Base-by-base conservation (phyloP, 2,797 vertebrate species). In the Pteronotus mesoamericanus region DNA sequence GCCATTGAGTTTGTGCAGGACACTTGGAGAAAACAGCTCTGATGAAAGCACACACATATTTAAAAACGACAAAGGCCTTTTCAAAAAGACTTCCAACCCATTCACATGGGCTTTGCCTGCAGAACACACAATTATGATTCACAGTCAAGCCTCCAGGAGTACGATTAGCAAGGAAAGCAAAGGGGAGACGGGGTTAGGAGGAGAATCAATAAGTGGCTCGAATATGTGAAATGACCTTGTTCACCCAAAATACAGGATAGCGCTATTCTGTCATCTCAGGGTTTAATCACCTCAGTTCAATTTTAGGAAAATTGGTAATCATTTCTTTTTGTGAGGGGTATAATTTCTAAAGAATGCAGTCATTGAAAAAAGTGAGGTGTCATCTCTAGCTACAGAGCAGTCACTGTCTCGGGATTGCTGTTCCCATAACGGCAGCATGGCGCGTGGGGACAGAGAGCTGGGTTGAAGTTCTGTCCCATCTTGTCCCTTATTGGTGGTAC, bases 111-210 rank as follows among this genome's bases (percentile, higher is more conserved):
- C 22, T 78, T 71, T 97, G n/a, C 85, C 82, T 89, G 51, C 88
- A 96, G 97, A 97, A 64, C 48, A 84, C 74, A 44, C 87, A 90
- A 69, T 90, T 94, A 95, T 72, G 95, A 95, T 84, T 91, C 96
- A 86, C 57, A 95, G 97, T 87, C 92, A 96, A 91, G 83, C 12
- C 93, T 90, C n/a, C 89, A 83, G 96, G 89, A 92, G 95, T 34
- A 88, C 71, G 94, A 89, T 87, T 91, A 92, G 90, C 86, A 93
- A 96, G 91, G 29, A 10, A 85, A 82, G 24, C 42, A 82, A 44
- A 68, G 18, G 37, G 7, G 21, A 34, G 19, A 19, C 7, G 1
- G 42, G 48, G 37, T 55, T 44, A 66, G 51, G 88, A 69, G 96
- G 96, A 48, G 77, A 94, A 93, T 92, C 79, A 86, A 91, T 78